Evolutionary conservation across 2,797 vertebrate genomes (phyloP).

Genomic region (Thamnophis elegans): DNA sequence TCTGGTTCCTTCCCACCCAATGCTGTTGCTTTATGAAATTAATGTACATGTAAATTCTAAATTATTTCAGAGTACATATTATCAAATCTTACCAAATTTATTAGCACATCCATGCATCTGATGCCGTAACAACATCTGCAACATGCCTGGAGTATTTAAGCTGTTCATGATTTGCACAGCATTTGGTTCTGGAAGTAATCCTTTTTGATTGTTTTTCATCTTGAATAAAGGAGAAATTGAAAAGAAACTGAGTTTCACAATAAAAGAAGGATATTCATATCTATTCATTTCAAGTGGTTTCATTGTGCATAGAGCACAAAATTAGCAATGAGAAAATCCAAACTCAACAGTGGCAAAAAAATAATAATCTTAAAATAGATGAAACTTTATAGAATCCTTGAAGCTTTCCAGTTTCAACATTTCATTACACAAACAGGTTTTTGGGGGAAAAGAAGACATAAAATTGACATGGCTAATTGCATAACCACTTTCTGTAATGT

Average conservation of each 20-base stretch:
- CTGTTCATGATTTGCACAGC: slow-evolving; percentile 91
- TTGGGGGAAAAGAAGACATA: neutral
- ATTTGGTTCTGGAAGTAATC: slow-evolving; percentile 91
- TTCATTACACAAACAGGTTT: neutral
- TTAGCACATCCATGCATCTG: slow-evolving; percentile 75
- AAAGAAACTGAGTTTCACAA: slow-evolving; percentile 26
- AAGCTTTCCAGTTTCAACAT: neutral
- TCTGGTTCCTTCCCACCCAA: neutral
- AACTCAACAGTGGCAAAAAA: neutral
- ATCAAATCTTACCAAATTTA: slow-evolving; percentile 80
- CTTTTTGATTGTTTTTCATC: slow-evolving; percentile 91
- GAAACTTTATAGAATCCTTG: neutral
- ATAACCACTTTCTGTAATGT: neutral
- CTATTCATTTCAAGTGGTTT: neutral
- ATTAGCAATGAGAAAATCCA: neutral
- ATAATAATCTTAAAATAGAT: neutral
- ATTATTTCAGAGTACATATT: neutral
- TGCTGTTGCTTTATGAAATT: neutral
- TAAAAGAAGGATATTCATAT: neutral
- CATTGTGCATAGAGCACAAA: neutral
- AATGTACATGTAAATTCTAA: neutral
- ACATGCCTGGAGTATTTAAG: slow-evolving; percentile 90
- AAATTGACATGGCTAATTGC: neutral
- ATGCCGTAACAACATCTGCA: slow-evolving; percentile 91
- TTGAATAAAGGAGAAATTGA: slow-evolving; percentile 59